Base-by-base conservation (phyloP, 2,113 vertebrate species). In the Cottus gobio region DNA sequence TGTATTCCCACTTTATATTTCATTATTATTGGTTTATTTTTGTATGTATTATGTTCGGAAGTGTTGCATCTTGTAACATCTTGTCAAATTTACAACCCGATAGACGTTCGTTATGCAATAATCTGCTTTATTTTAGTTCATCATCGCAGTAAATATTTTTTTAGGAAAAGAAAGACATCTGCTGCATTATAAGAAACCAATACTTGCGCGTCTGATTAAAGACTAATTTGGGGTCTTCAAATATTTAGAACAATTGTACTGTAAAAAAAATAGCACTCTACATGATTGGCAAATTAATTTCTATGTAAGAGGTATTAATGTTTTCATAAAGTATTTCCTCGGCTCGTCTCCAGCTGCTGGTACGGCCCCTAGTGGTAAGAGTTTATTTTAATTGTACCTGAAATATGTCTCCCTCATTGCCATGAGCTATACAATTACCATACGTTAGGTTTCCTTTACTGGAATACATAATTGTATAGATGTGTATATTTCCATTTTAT, bases 291-390 rank as follows among this genome's bases (percentile, higher is more conserved):
- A 26, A 6, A 72, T n/a, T 76, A 37, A 60, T 77, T 22, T 67
- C 28, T 13, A 60, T 12, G 7, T 37, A 5, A 20, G 11, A 31
- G n/a, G 60, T 65, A 12, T 65, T 46, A n/a, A n/a, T 80, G 37
- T 63, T 69, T 75, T 36, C 26, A 70, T 69, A 7, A 72, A 62
- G n/a, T 54, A n/a, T 77, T 70, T 75, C 56, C 61, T 24, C 34
- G 44, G 48, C 48, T 67, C 67, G 61, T 88, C 74, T 79, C 12
- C 72, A 87, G 87, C 80, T 92, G 82, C 88, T 89, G 90, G 86
- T 83, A 93, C 94, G 95, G 92, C 95, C 92, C 89, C 95, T 95
- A 93, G 95, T 90, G 94, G 94, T 85, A 80, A 81, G 64, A 85
- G 44, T 81, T 77, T 68, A 67, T 79, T 72, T 22, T 24, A 64